Evolutionary conservation across 2,888 invertebrate genomes (phyloP), one percentile per base, ranked within the genome.

Genomic region (Eudasyphora cyanicolor): DNA sequence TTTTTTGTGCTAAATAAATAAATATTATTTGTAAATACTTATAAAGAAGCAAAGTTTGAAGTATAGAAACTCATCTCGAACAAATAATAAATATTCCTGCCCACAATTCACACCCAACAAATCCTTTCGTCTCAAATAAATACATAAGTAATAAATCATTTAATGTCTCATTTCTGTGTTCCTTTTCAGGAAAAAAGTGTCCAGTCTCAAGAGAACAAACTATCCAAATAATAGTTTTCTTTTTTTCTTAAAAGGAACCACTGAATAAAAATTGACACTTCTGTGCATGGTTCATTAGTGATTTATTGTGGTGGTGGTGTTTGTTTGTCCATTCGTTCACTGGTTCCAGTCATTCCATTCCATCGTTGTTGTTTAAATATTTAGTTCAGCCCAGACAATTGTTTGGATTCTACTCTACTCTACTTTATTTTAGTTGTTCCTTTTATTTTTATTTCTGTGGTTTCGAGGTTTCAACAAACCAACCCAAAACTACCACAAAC

Each of bases 11-110:
- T 35, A 35, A 35, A 35, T 35, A 35, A 35, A 35, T 35, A 35
- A 35, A 35, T n/a, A n/a, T n/a, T n/a, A n/a, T n/a, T n/a, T n/a
- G n/a, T n/a, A n/a, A n/a, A n/a, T n/a, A n/a, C n/a, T n/a, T n/a
- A n/a, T n/a, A n/a, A n/a, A n/a, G n/a, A 71, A 79, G 35, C 85
- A 84, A 85, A 82, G 85, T 86, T 86, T 85, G 83, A 87, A 84
- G 82, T 86, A 79, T 69, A 74, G 54, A 82, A 83, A 82, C 82
- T 78, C 42, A 74, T 78, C 78, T 70, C 75, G 81, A 82, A 57
- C 74, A 86, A 84, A 77, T 75, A 85, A 64, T 14, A 17, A 69
- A 10, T 45, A 45, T 45, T 45, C 14, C 6, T 45, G 10, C 2
- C 45, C n/a, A 12, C 6, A 12, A n/a, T n/a, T n/a, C n/a, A n/a